Conservation (phyloP, 2,113 vertebrate species). For the Nothobranchius furzeri region DNA sequence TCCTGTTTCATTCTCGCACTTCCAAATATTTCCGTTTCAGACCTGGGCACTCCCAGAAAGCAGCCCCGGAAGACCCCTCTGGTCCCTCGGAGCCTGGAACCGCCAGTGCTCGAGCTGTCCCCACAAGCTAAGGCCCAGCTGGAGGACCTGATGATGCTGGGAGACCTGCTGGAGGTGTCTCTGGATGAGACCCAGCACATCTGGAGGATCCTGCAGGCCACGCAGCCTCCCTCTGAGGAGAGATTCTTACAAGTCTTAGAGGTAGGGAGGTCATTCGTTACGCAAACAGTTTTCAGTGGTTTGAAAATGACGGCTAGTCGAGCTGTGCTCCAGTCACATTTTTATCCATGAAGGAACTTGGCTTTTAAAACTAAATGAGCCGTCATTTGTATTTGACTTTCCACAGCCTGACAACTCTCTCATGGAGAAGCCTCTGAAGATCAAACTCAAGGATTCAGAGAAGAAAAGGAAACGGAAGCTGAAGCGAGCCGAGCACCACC, state of each 20-base stretch:
- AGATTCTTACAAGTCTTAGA: slow-evolving; percentile 96
- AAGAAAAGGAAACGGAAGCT: slow-evolving; percentile 93
- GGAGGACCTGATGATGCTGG: slow-evolving; percentile 98
- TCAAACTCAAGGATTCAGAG: slow-evolving; percentile 91
- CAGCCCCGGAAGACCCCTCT: slow-evolving; percentile 95
- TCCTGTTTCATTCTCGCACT: background rate
- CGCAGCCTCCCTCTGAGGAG: slow-evolving; percentile 95
- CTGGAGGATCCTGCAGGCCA: slow-evolving; percentile 97
- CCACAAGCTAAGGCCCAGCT: slow-evolving; percentile 90
- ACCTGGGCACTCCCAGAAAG: slow-evolving; percentile 88
- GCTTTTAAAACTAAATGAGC: background rate
- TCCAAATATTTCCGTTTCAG: slow-evolving; percentile 65
- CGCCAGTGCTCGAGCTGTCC: slow-evolving; percentile 93
- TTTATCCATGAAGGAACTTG: too few relatives aligned
- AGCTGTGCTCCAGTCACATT: too few relatives aligned
- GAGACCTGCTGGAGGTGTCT: slow-evolving; percentile 95
- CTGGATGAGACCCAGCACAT: slow-evolving; percentile 98
- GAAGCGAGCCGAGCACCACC: slow-evolving; percentile 90
- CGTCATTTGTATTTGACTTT: background rate
- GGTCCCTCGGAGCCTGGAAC: slow-evolving; percentile 94
- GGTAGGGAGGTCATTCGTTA: slow-evolving; percentile 73
- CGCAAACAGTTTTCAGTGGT: slow-evolving; percentile 24
- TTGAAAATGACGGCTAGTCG: background rate
- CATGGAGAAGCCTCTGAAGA: slow-evolving; percentile 90
- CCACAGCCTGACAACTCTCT: slow-evolving; percentile 86